phyloP scores from a whole-genome alignment of 2,113 vertebrate genomes.

The Taxidea taxus region DNA sequence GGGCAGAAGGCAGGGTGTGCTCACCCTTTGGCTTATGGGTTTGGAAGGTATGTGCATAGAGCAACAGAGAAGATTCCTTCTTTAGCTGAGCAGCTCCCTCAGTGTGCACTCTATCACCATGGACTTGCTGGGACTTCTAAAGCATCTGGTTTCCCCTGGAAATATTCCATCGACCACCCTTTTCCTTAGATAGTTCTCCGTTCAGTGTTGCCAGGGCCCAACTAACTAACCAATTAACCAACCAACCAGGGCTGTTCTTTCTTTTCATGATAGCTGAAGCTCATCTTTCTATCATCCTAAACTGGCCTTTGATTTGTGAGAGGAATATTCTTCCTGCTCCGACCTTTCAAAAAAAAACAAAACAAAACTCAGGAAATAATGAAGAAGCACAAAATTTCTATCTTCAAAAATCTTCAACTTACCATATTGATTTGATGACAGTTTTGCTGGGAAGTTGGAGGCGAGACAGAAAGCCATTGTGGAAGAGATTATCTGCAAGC shows the following conservation, averaged over 20 bases:
- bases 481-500: not conserved
- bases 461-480: accelerated
- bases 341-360: accelerated
- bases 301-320: not conserved
- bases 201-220: not conserved
- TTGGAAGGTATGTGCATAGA: accelerated
- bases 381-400: not conserved
- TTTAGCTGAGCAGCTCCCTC: too few relatives aligned
- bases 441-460: not conserved
- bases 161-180: not conserved
- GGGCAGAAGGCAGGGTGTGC: accelerated
- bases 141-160: not conserved
- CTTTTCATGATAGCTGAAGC: not conserved
- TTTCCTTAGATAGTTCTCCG: not conserved
- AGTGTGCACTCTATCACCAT: accelerated
- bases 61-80: accelerated
- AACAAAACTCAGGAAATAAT: not conserved
- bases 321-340: not conserved
- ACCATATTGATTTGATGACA: not conserved
- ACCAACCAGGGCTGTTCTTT: not conserved
- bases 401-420: not conserved
- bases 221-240: not conserved
- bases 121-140: not conserved
- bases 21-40: accelerated
- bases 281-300: not conserved